These are phyloP conservation scores for Emydoidea blandingii DNA, from an alignment of 2,797 vertebrate genomes.

Conservation along the genomic window DNA sequence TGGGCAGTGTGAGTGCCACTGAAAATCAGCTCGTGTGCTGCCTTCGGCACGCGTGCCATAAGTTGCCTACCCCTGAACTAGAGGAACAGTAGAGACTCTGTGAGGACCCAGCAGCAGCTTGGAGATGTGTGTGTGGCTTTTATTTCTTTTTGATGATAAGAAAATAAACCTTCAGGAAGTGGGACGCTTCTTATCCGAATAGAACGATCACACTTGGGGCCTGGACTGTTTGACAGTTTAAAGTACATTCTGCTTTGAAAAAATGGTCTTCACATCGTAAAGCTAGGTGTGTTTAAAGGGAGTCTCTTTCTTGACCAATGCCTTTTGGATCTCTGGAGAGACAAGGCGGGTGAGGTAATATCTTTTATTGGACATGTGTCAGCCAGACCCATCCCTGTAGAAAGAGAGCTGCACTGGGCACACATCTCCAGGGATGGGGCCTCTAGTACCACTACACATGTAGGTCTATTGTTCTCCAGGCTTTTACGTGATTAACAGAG, in stretches of 20 bases:
- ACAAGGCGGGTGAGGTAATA: background rate
- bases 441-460: background rate
- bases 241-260: background rate
- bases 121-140: slow-evolving; percentile 59
- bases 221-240: background rate
- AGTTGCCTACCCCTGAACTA: background rate
- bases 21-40: no score
- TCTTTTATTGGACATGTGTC: background rate
- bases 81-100: slow-evolving; percentile 66
- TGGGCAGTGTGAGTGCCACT: no score
- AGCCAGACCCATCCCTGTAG: background rate
- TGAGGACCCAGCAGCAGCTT: slow-evolving; percentile 43
- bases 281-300: background rate
- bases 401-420: background rate
- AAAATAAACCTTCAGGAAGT: background rate
- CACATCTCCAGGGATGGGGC: background rate
- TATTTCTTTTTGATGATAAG: slow-evolving; percentile 59
- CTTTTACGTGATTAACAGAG: background rate
- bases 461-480: background rate
- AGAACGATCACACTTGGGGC: rapidly evolving
- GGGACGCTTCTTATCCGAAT: slow-evolving; percentile 1
- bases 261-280: background rate
- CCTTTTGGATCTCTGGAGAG: background rate
- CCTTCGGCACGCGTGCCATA: no score
- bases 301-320: background rate